Evolutionary conservation across 2,113 vertebrate genomes (phyloP).

Genomic region (Lophotis ruficrista): DNA sequence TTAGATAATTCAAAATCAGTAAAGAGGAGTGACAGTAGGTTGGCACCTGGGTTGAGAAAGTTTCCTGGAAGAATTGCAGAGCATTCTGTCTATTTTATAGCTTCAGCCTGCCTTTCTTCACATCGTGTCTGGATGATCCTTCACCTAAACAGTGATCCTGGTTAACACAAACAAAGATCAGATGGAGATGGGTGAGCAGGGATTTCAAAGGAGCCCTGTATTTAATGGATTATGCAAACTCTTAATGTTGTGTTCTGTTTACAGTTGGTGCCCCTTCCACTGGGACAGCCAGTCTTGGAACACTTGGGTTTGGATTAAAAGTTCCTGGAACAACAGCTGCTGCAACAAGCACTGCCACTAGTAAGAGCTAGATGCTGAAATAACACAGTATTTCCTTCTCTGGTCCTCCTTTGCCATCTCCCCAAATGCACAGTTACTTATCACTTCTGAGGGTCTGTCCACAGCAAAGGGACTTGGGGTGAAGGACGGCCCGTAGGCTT

Average conservation of each 20-base stretch:
- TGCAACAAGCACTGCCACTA: slow-evolving; percentile 4
- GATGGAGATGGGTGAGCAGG: not conserved
- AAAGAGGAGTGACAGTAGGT: not conserved
- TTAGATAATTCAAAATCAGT: not conserved
- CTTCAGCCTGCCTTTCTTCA: not conserved
- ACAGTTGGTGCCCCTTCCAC: slow-evolving; percentile 61
- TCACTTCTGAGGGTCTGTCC: not conserved
- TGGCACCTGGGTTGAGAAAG: not conserved
- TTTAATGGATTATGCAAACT: not conserved
- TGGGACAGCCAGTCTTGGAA: slow-evolving; percentile 11
- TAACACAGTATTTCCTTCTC: not conserved
- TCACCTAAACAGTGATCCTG: not conserved
- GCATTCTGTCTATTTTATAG: not conserved
- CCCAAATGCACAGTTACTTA: not conserved
- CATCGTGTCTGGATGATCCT: not conserved
- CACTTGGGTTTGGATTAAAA: slow-evolving; percentile 69
- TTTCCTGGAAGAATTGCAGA: not conserved
- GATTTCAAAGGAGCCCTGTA: not conserved
- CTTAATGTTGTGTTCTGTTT: not conserved
- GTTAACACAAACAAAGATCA: not conserved
- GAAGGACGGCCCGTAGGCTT: not conserved
- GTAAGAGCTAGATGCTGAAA: not conserved
- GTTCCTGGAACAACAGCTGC: slow-evolving; percentile 34
- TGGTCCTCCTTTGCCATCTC: not conserved
- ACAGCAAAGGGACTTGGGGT: not conserved